phyloP scores from a whole-genome alignment of 2,888 invertebrate species.

The Synergus laeviventris region DNA sequence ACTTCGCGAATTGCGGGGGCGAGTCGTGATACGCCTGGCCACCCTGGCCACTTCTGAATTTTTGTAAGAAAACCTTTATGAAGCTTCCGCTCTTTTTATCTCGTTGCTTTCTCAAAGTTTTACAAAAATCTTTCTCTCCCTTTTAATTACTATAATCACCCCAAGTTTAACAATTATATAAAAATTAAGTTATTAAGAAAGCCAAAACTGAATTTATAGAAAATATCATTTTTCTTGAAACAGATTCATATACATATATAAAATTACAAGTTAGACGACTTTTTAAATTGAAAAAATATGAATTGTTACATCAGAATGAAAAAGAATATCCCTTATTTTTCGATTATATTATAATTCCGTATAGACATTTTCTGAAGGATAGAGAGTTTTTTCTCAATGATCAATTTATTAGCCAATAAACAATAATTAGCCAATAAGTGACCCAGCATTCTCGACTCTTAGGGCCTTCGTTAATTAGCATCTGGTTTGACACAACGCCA shows the following conservation, averaged over 20 bases:
- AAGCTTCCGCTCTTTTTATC: conserved; percentile 20
- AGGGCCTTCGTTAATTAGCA: conserved; percentile 28
- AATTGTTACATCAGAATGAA: neutral
- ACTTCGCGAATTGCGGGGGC: conserved; percentile 59
- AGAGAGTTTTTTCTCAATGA: neutral
- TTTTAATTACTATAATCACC: neutral
- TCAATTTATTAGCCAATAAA: neutral
- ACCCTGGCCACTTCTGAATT: conserved; percentile 21
- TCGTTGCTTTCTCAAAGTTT: neutral
- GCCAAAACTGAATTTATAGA: too few relatives aligned
- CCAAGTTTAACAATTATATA: neutral
- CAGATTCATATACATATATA: too few relatives aligned
- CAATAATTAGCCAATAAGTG: neutral
- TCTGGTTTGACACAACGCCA: conserved; percentile 25
- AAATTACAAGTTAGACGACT: too few relatives aligned
- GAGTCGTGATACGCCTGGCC: conserved; percentile 44
- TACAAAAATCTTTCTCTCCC: neutral
- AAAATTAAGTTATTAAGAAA: neutral
- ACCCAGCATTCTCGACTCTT: conserved; percentile 15
- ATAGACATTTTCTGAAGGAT: neutral
- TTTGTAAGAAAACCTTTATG: conserved; percentile 11
- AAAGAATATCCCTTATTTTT: neutral
- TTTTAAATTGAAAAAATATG: too few relatives aligned
- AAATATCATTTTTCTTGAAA: too few relatives aligned
- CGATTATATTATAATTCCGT: neutral